phyloP scores from a whole-genome alignment of 2,797 vertebrate species.

The Denticeps clupeoides region DNA sequence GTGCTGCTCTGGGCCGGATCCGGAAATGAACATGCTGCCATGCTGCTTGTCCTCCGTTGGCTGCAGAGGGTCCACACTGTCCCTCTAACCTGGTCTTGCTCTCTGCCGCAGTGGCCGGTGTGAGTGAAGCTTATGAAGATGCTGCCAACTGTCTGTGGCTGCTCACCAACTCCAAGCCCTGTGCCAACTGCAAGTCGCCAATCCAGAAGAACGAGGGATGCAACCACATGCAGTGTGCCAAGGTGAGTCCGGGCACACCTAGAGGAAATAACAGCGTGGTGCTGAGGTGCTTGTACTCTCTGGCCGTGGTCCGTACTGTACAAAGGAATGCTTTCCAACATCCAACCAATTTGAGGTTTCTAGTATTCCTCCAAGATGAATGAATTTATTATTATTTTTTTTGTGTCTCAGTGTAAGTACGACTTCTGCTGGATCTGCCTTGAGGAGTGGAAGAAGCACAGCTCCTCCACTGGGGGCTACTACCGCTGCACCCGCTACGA shows the following conservation, averaged over 20 bases:
- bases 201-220: constrained; percentile 99
- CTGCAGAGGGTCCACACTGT: no score
- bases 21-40: no score
- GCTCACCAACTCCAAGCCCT: constrained; percentile 90
- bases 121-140: constrained; percentile 92
- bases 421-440: constrained; percentile 99
- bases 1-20: no score
- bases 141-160: constrained; percentile 98
- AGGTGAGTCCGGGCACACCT: constrained; percentile 47
- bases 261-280: not conserved
- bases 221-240: constrained; percentile 98
- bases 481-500: constrained; percentile 97
- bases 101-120: constrained; percentile 76
- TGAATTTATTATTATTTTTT: no score
- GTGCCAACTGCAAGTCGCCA: constrained; percentile 96
- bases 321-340: no score
- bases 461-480: constrained; percentile 95
- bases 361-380: no score
- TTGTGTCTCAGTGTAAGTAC: constrained; percentile 78
- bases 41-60: no score
- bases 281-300: no score
- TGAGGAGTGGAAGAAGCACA: constrained; percentile 99
- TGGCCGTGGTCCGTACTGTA: no score
- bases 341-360: no score
- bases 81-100: not conserved